A percentile compares a stretch with the other conserved stretches of the same genome.
These are phyloP conservation scores for Cryptocheilus praepositus DNA, from an alignment of 2,888 invertebrate genomes.

Conservation along the genomic window DNA sequence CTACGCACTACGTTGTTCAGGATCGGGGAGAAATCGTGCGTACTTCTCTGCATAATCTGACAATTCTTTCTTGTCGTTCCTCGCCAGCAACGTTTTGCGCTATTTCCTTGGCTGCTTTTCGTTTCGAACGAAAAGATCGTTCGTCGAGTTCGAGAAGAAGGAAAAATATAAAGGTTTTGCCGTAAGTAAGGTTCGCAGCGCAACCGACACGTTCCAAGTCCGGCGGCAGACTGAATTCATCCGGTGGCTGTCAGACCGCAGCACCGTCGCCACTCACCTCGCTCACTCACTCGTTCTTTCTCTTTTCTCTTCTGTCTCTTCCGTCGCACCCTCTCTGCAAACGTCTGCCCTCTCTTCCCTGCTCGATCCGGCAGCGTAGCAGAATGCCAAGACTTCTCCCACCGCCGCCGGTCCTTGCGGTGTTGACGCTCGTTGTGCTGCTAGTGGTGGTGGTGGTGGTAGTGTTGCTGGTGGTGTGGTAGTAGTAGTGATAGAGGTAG, in stretches of 20 bases:
- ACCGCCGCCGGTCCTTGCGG: no score
- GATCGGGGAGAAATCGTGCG: no score
- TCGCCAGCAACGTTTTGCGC: no score
- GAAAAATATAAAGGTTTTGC: slow-evolving; percentile 15
- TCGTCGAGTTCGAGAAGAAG: slow-evolving; percentile 33
- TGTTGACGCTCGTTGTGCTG: no score
- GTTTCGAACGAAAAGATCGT: slow-evolving; percentile 40
- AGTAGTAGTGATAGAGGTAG: no score
- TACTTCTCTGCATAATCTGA: no score
- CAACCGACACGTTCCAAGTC: slow-evolving; percentile 60
- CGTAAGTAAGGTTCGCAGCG: background rate
- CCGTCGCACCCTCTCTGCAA: background rate
- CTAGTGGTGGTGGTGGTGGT: no score
- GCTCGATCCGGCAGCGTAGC: background rate
- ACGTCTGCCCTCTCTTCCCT: slow-evolving; percentile 12
- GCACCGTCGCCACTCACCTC: slow-evolving; percentile 57
- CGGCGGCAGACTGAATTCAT: slow-evolving; percentile 71
- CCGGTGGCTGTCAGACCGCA: slow-evolving; percentile 69
- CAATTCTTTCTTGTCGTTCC: no score
- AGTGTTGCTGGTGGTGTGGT: no score
- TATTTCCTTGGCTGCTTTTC: background rate
- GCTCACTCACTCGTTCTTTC: slow-evolving; percentile 19
- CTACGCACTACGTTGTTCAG: no score
- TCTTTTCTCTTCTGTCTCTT: background rate
- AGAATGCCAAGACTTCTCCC: no score